Base-by-base conservation (phyloP, 2,113 vertebrate species). In the Fulica atra region DNA sequence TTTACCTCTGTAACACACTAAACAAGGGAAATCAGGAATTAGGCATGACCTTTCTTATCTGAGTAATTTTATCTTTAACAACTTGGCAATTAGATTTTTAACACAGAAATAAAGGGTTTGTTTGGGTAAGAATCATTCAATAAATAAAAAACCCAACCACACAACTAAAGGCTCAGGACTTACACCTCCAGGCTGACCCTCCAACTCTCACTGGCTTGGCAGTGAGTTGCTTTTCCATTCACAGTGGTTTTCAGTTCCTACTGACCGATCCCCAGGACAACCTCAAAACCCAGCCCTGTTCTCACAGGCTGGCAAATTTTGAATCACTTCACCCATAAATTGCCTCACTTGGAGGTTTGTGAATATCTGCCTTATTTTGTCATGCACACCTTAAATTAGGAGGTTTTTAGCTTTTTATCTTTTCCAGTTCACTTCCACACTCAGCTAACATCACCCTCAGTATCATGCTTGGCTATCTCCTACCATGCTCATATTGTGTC, bases 251-350 rank as follows among this genome's bases (percentile, higher is more conserved):
- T 5, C 3, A 63, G 10, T 2, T 13, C 13, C 40, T 50, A 13
- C 9, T 18, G 64, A 11, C 11, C 44, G 53, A 54, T 16, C 48
- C 23, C 60, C 42, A 78, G 24, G 53, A 64, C 21, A 35, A 26
- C 64, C 29, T 40, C 33, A 24, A 21, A 63, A 25, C 16, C 50
- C 7, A 44, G 42, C 6, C 1, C 36, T 23, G 3, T 1, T 11
- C n/a, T 60, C 71, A 24, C 13, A 25, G 9, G 12, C 59, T 61
- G 46, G 29, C 11, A 28, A 16, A 78, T 68, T 42, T 26, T 38
- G 81, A 28, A 21, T 4, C 0, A 16, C 7, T 16, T 0, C 28
- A 50, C 21, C 11, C 0, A 14, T 6, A 42, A 54, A 71, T 24
- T 3, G 8, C n/a, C 50, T 5, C 31, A 8, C 46, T 56, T 31